phyloP scores from a whole-genome alignment of 1,140 invertebrate genomes.

The Mya arenaria region DNA sequence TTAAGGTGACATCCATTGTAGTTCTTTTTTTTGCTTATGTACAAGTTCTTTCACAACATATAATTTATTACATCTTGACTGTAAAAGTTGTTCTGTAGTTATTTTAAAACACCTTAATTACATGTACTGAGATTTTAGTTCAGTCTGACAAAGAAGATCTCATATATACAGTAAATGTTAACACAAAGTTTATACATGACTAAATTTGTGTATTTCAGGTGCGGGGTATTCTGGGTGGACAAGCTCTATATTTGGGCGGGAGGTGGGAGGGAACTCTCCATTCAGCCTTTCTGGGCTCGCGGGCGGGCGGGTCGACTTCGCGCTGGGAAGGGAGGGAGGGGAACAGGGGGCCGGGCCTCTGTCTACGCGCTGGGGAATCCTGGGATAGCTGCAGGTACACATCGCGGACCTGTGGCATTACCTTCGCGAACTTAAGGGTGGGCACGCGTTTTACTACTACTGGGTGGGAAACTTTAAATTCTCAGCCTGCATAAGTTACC shows the following conservation, averaged over 20 bases:
- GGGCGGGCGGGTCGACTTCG: slow-evolving; percentile 59
- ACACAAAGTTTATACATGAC: background rate
- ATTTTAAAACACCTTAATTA: background rate
- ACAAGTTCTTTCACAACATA: background rate
- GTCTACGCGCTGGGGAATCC: slow-evolving; percentile 52
- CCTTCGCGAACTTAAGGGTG: slow-evolving; percentile 61
- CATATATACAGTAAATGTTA: background rate
- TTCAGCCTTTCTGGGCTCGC: slow-evolving; percentile 11
- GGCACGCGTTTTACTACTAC: slow-evolving; percentile 72
- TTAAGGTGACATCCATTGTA: background rate
- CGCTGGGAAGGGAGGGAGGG: slow-evolving; percentile 69
- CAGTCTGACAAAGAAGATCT: background rate
- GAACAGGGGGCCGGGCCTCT: slow-evolving; percentile 65
- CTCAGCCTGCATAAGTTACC: slow-evolving; percentile 10
- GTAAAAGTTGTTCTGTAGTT: background rate
- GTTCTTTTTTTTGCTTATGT: background rate
- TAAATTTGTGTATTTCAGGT: slow-evolving; percentile 60
- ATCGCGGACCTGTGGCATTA: slow-evolving; percentile 54
- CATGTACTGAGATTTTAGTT: background rate
- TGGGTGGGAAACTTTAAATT: slow-evolving; percentile 64
- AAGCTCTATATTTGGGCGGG: slow-evolving; percentile 44
- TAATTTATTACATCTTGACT: background rate
- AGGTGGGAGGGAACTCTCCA: slow-evolving; percentile 46
- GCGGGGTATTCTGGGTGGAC: slow-evolving; percentile 54
- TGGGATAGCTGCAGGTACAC: slow-evolving; percentile 34